Evolutionary conservation across 2,113 vertebrate genomes (phyloP), one percentile per base, ranked within the genome.

Genomic region (Acanthisitta chloris): DNA sequence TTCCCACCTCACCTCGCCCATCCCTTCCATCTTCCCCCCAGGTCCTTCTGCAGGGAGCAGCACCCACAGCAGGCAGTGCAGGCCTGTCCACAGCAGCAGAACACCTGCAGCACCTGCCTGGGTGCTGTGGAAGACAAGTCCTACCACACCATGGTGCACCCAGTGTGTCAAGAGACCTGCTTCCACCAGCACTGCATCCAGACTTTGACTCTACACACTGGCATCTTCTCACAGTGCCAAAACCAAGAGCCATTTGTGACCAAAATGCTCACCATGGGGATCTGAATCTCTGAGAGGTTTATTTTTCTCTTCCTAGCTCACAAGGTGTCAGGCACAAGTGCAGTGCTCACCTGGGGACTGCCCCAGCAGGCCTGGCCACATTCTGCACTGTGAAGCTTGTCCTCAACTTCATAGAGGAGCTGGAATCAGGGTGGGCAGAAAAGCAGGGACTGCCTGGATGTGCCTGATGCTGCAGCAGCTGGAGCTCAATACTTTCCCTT

Each of bases 11-110:
- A 17, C 14, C 59, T 73, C 2, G 0, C 14, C 5, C 34, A 5
- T 16, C 46, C 34, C 24, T 40, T 18, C 21, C 24, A 9, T 28
- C 18, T 29, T n/a, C 9, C 11, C 13, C 17, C 11, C 88, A 95
- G 72, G n/a, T 64, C 67, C 29, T 90, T 81, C 52, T 96, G 91
- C 81, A 72, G 73, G 78, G 45, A 92, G 59, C 81, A 96, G 40
- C 10, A 81, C 38, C 85, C 81, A 4, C 11, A 45, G 43, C 91
- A 80, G n/a, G 4, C 18, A 33, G 12, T 74, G 36, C 36, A 24
- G 20, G 23, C 20, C 7, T 4, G 1, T 8, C 73, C 48, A 4
- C 36, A 13, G 38, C 43, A 36, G 7, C 33, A 70, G 7, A 70
- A 12, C 18, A 71, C 23, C 49, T 90, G 86, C 81, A 15, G 8